Percentiles rank a stretch among this genome's conserved stretches.
Evolutionary conservation across 2,888 invertebrate species (phyloP).

Genomic region (Amphipyra tragopoginis): DNA sequence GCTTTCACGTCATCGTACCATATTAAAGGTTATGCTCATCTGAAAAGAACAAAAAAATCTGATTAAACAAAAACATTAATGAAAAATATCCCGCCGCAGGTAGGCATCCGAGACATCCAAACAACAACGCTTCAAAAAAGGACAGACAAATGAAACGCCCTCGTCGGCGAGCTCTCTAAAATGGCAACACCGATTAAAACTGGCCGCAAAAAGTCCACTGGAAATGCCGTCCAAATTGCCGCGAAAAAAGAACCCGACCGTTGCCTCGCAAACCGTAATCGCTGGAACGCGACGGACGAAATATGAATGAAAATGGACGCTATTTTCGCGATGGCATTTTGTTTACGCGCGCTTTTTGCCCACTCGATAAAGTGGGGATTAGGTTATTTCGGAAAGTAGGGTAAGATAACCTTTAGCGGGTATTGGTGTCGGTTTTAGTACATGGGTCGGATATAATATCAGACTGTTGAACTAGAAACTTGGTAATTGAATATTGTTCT

Average conservation of each 20-base stretch:
- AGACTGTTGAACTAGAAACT: slow-evolving; percentile 37
- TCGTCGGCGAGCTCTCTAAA: slow-evolving; percentile 69
- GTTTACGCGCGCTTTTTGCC: slow-evolving; percentile 68
- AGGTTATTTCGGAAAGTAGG: slow-evolving; percentile 65
- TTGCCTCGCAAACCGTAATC: slow-evolving; percentile 79
- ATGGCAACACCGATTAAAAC: slow-evolving; percentile 87
- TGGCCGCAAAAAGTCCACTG: slow-evolving; percentile 81
- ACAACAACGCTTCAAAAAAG: slow-evolving; percentile 65
- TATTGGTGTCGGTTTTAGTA: slow-evolving; percentile 43
- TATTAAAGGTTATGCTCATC: slow-evolving; percentile 69
- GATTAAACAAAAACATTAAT: slow-evolving; percentile 43
- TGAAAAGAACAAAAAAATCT: slow-evolving; percentile 65
- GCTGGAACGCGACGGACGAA: slow-evolving; percentile 75
- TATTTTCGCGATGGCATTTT: slow-evolving; percentile 76
- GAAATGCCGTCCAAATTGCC: slow-evolving; percentile 80
- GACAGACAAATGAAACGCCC: slow-evolving; percentile 72
- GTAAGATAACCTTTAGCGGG: slow-evolving; percentile 57
- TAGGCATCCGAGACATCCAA: slow-evolving; percentile 50
- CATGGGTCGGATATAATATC: slow-evolving; percentile 54
- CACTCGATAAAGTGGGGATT: slow-evolving; percentile 64
- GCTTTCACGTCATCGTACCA: slow-evolving; percentile 85
- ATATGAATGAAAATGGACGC: slow-evolving; percentile 79
- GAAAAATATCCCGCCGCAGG: slow-evolving; percentile 33
- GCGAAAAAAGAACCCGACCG: slow-evolving; percentile 75
- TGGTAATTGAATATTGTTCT: slow-evolving; percentile 38